phyloP scores from a whole-genome alignment of 2,888 invertebrate species.

The Dryococelus australis region DNA sequence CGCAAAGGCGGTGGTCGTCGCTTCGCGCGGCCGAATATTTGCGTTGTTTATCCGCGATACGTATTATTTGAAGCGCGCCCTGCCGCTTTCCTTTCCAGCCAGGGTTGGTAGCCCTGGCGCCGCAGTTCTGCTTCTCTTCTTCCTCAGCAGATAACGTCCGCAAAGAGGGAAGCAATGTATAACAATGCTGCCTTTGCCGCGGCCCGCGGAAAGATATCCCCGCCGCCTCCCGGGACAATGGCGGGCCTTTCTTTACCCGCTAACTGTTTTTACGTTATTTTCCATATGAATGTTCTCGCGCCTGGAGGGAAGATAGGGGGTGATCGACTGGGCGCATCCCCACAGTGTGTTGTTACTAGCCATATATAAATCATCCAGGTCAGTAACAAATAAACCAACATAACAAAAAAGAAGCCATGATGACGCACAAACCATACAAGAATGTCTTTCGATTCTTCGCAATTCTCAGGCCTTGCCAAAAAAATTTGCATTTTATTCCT shows the following conservation, averaged over 20 bases:
- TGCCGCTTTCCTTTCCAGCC: neutral
- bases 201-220: neutral
- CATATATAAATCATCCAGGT: neutral
- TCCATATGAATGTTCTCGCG: neutral
- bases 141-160: neutral
- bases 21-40: neutral
- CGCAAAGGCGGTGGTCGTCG: neutral
- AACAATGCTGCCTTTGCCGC: constrained; percentile 5
- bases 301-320: neutral
- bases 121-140: neutral
- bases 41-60: neutral
- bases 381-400: too few relatives aligned
- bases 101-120: neutral
- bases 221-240: neutral
- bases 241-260: neutral
- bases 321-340: neutral
- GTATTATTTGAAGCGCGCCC: neutral
- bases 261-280: constrained; percentile 9
- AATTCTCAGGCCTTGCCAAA: too few relatives aligned
- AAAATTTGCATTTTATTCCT: too few relatives aligned
- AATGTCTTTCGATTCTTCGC: neutral
- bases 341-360: neutral
- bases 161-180: neutral
- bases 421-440: neutral
- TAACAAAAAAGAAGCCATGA: neutral